A percentile compares a stretch with the other conserved stretches of the same genome.
phyloP scores from a whole-genome alignment of 2,797 vertebrate species.

The Naso thynnoides region DNA sequence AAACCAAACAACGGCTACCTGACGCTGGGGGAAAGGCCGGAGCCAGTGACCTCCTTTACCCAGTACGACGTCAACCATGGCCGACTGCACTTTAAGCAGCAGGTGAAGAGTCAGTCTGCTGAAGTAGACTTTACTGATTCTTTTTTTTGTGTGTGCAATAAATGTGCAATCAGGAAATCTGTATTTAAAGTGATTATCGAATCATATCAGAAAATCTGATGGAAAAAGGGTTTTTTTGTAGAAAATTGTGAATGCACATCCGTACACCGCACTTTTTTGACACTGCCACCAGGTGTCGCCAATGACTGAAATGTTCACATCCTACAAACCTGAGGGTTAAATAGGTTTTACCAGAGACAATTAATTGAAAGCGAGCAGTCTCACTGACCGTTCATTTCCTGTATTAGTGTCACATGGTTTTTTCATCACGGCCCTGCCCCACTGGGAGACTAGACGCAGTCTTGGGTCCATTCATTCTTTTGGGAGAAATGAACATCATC shows the following conservation, averaged over 20 bases:
- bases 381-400: no score
- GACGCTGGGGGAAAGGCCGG: constrained; percentile 83
- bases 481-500: no score
- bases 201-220: not conserved
- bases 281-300: not conserved
- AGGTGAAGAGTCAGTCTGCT: constrained; percentile 57
- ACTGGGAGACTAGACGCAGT: no score
- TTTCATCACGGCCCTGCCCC: no score
- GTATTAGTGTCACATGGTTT: no score
- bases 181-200: not conserved
- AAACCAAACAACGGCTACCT: constrained; percentile 91
- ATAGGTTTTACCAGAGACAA: not conserved
- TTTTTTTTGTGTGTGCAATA: not conserved
- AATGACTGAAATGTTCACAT: not conserved
- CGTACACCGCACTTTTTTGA: not conserved
- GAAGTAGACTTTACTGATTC: not conserved
- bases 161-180: not conserved
- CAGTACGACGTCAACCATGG: constrained; percentile 90
- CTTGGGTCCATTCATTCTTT: no score
- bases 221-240: not conserved
- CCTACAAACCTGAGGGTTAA: not conserved
- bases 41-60: constrained; percentile 87
- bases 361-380: no score
- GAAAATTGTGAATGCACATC: not conserved
- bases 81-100: constrained; percentile 89